phyloP scores from a whole-genome alignment of 2,797 vertebrate genomes.

The Psittacula derbiana region DNA sequence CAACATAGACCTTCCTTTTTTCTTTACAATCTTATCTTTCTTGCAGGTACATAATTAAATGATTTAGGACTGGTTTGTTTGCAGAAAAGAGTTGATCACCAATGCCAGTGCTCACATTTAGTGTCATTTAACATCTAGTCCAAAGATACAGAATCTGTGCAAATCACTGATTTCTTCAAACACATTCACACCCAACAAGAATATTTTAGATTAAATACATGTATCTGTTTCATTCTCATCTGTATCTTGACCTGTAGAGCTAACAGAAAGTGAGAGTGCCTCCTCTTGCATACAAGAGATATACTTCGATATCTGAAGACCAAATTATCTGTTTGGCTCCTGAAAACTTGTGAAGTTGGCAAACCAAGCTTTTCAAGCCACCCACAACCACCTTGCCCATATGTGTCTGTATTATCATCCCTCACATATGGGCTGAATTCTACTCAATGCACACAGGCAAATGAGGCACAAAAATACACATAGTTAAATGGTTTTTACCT shows the following conservation, averaged over 20 bases:
- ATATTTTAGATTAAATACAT: background rate
- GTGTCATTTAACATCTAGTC: background rate
- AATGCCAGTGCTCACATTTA: background rate
- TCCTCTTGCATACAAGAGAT: background rate
- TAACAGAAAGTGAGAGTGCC: background rate
- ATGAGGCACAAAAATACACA: background rate
- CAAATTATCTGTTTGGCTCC: background rate
- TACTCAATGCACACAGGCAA: background rate
- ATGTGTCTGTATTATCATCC: background rate
- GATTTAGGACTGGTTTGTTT: background rate
- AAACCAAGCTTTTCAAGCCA: conserved; percentile 5
- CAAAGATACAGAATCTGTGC: background rate
- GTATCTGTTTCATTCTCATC: background rate
- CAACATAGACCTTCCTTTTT: fast-evolving
- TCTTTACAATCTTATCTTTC: background rate
- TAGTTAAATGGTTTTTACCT: background rate
- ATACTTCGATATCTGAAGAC: background rate
- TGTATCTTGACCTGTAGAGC: background rate
- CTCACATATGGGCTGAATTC: background rate
- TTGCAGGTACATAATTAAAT: background rate
- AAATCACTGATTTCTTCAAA: background rate
- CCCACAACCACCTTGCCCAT: background rate
- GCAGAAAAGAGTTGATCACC: background rate
- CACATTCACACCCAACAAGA: background rate
- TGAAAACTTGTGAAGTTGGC: background rate